phyloP scores from a whole-genome alignment of 2,113 vertebrate genomes.

The Psettodes erumei region DNA sequence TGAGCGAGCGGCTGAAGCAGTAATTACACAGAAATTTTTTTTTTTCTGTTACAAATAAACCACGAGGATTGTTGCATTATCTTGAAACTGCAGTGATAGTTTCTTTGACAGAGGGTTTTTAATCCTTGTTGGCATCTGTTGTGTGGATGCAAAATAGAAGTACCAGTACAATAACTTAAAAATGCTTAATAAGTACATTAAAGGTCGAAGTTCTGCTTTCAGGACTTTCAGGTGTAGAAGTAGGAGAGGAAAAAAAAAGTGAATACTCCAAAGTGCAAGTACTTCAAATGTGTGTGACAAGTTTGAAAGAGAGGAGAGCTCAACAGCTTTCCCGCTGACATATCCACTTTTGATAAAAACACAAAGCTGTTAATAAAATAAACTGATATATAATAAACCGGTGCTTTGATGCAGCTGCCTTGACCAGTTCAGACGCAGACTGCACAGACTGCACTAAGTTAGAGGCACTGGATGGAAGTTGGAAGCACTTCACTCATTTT shows the following conservation, averaged over 20 bases:
- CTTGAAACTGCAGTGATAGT: not conserved
- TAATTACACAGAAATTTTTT: conserved; percentile 11
- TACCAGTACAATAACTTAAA: not conserved
- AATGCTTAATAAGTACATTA: not conserved
- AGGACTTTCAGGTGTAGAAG: not conserved
- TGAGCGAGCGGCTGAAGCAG: not conserved
- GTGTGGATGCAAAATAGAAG: not conserved
- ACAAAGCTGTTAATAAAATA: not conserved
- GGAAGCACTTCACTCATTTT: not conserved
- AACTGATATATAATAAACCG: conserved; percentile 2
- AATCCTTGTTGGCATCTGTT: not conserved
- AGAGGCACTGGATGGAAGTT: not conserved
- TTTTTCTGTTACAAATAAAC: conserved; percentile 5
- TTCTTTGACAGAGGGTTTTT: not conserved
- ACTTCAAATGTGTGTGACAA: not conserved
- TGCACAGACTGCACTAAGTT: not conserved
- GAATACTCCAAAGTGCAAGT: not conserved
- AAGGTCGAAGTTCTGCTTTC: not conserved
- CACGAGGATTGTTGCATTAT: conserved; percentile 4
- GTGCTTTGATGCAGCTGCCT: not conserved
- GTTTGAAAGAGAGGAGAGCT: conserved; percentile 6
- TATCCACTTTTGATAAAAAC: not conserved
- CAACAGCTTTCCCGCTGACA: not conserved
- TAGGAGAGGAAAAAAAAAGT: not conserved
- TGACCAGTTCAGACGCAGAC: conserved; percentile 1